Conservation (phyloP, 2,797 vertebrate species). For the Trematomus bernacchii region DNA sequence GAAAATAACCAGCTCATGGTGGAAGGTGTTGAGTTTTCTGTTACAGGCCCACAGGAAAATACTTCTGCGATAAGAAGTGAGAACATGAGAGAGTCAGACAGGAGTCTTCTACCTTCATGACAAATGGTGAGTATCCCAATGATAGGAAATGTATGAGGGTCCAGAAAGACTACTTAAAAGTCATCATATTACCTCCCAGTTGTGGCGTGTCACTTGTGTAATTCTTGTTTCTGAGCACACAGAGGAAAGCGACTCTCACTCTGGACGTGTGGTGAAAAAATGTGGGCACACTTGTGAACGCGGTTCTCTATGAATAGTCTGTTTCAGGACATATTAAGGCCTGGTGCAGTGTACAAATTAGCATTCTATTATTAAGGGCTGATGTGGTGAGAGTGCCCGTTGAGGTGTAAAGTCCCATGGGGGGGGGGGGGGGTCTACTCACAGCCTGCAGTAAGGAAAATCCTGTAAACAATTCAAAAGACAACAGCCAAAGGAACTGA, state of each 20-base stretch:
- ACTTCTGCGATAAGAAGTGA: background rate
- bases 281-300: background rate
- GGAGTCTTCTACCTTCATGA: background rate
- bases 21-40: background rate
- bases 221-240: slow-evolving; percentile 1
- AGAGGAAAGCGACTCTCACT: background rate
- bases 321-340: background rate
- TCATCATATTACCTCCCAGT: background rate
- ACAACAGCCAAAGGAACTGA: too few species aligned
- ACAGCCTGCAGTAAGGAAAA: too few species aligned
- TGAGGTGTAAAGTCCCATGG: background rate
- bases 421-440: background rate
- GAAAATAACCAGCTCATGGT: background rate
- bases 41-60: background rate
- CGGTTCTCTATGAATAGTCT: background rate
- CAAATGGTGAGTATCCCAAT: background rate
- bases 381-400: background rate
- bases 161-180: background rate
- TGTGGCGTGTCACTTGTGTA: background rate
- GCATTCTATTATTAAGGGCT: slow-evolving; percentile 20
- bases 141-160: background rate
- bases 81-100: background rate
- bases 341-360: background rate
- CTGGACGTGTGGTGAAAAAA: background rate
- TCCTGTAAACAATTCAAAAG: too few species aligned